Percentiles rank a stretch among this genome's conserved stretches.
phyloP scores from a whole-genome alignment of 2,797 vertebrate genomes.

The Gallinago solitaria region DNA sequence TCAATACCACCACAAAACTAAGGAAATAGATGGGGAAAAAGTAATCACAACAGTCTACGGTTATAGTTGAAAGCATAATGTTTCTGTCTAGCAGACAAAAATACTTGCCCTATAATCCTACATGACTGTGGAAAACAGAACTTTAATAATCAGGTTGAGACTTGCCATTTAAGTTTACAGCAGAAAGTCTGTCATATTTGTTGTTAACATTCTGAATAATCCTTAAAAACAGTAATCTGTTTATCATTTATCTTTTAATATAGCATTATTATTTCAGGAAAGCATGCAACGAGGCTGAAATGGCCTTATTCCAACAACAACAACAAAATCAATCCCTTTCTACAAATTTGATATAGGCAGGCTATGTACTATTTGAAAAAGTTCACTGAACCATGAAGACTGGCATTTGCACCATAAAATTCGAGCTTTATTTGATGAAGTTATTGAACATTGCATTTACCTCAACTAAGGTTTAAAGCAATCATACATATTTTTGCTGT shows the following conservation, averaged over 20 bases:
- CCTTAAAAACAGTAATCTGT: slow-evolving; percentile 74
- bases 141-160: slow-evolving; percentile 68
- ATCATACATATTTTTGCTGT: slow-evolving; percentile 50
- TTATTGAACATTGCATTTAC: slow-evolving; percentile 72
- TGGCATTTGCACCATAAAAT: slow-evolving; percentile 75
- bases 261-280: slow-evolving; percentile 71
- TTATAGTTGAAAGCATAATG: slow-evolving; percentile 48
- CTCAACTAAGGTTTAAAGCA: slow-evolving; percentile 61
- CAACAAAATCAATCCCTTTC: slow-evolving; percentile 76
- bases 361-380: slow-evolving; percentile 67
- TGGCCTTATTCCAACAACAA: slow-evolving; percentile 71
- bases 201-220: slow-evolving; percentile 73
- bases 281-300: slow-evolving; percentile 56
- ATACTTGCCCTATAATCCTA: slow-evolving; percentile 27
- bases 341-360: slow-evolving; percentile 76
- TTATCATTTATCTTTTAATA: slow-evolving; percentile 77
- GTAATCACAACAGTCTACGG: neutral
- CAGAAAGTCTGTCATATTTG: slow-evolving; percentile 58
- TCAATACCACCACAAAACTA: slow-evolving; percentile 53
- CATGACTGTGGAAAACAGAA: slow-evolving; percentile 41
- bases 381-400: slow-evolving; percentile 72
- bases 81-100: slow-evolving; percentile 41
- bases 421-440: slow-evolving; percentile 74
- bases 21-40: slow-evolving; percentile 46
- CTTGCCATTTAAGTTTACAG: slow-evolving; percentile 63